Conservation (phyloP, 1,140 invertebrate species). For the Brachionus angularis region DNA sequence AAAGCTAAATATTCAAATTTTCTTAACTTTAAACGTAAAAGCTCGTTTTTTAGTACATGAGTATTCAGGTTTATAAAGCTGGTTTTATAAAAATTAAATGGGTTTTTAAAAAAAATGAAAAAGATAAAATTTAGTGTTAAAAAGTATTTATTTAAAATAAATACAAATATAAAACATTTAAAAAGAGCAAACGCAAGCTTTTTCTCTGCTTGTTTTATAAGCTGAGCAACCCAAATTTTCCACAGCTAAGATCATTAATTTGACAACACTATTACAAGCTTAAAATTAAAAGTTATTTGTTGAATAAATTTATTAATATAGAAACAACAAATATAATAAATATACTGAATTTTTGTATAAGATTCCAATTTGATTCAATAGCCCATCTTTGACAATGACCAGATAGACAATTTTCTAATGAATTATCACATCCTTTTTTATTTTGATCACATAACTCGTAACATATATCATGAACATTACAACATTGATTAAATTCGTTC, state of each 20-base stretch:
- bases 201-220: conserved; percentile 17
- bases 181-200: conserved; percentile 10
- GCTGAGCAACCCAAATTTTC: conserved; percentile 22
- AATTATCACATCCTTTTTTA: neutral
- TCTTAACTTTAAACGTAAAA: too few relatives aligned
- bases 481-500: neutral
- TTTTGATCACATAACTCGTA: neutral
- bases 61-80: too few relatives aligned
- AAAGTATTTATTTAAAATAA: too few relatives aligned
- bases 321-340: neutral
- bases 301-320: neutral
- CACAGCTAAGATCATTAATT: conserved; percentile 27
- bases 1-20: too few relatives aligned
- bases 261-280: conserved; percentile 31
- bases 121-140: too few relatives aligned
- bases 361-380: conserved; percentile 20
- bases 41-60: too few relatives aligned
- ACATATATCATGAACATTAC: neutral
- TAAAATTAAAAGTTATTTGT: neutral
- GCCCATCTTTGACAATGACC: neutral
- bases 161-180: too few relatives aligned
- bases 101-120: too few relatives aligned
- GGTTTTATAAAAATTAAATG: too few relatives aligned
- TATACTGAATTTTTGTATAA: conserved; percentile 8
- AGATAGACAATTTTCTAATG: neutral